Conservation (phyloP, 2,888 invertebrate genomes). For the Hyposoter didymator region DNA sequence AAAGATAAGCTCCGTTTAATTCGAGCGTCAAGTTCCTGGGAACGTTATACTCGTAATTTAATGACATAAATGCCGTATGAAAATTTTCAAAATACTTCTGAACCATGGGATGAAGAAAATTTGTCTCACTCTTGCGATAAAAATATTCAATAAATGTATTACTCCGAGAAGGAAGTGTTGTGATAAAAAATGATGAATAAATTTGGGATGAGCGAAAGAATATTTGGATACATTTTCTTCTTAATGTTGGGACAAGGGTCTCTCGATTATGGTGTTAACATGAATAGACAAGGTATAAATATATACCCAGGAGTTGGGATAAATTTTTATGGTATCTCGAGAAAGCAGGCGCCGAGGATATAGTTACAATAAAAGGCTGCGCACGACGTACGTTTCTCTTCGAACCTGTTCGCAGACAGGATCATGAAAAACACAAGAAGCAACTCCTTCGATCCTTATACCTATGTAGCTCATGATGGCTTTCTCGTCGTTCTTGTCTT, state of each 20-base stretch:
- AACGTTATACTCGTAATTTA: neutral
- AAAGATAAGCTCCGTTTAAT: too few relatives aligned
- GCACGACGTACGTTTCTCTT: conserved; percentile 42
- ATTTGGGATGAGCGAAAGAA: neutral
- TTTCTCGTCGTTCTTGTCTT: conserved; percentile 49
- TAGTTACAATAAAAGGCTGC: conserved; percentile 54
- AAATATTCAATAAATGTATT: neutral
- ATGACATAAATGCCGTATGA: neutral
- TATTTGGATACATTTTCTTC: conserved; percentile 21
- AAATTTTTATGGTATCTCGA: conserved; percentile 58
- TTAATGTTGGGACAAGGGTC: neutral
- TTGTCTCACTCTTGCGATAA: neutral
- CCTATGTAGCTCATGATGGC: conserved; percentile 46
- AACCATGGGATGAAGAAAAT: neutral
- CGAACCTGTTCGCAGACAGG: conserved; percentile 48
- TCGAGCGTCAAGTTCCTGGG: too few relatives aligned
- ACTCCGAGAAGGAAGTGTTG: neutral
- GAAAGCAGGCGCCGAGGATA: conserved; percentile 48
- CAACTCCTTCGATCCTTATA: conserved; percentile 41
- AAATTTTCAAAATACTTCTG: neutral
- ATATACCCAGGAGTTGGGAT: conserved; percentile 30
- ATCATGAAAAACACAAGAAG: conserved; percentile 53
- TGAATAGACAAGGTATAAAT: conserved; percentile 42
- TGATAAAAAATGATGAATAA: neutral
- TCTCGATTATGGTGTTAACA: conserved; percentile 38